Conservation (phyloP, 64 coral and sea anemone species). For the Stichodactyla mertensii region DNA sequence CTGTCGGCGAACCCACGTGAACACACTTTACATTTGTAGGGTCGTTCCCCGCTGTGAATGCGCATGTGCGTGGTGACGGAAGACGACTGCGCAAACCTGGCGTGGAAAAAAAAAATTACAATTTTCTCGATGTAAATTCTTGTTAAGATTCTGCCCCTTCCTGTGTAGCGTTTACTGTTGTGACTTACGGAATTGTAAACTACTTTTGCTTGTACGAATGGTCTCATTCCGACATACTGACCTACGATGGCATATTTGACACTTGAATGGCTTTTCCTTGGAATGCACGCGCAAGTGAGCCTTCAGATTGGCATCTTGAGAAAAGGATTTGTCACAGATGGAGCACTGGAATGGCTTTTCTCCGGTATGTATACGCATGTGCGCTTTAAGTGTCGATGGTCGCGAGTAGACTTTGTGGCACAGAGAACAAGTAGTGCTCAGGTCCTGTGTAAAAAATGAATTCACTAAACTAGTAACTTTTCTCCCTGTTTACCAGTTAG, state of each 20-base stretch:
- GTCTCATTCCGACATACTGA: not conserved
- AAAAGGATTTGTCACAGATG: constrained; percentile 23
- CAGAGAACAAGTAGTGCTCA: not conserved
- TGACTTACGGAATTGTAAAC: too few species aligned
- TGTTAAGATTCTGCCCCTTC: too few species aligned
- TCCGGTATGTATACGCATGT: constrained; percentile 21
- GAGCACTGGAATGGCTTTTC: constrained; percentile 14
- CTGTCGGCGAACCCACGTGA: constrained; percentile 43
- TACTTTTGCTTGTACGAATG: not conserved
- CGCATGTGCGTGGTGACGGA: constrained; percentile 62
- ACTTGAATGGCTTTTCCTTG: constrained; percentile 26
- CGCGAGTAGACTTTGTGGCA: constrained; percentile 21
- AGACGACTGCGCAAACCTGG: constrained; percentile 46
- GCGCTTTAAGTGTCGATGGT: constrained; percentile 23
- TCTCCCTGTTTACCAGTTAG: too few species aligned
- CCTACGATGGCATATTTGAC: constrained; percentile 10
- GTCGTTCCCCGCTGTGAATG: constrained; percentile 48
- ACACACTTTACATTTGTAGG: constrained; percentile 43
- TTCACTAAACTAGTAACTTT: too few species aligned
- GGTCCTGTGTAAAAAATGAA: not conserved
- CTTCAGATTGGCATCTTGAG: constrained; percentile 33
- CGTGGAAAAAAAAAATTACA: not conserved
- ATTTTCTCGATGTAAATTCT: too few species aligned
- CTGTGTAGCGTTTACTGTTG: too few species aligned
- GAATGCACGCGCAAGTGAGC: constrained; percentile 23